phyloP scores from a whole-genome alignment of 2,888 invertebrate species.

The Mechanitis messenoides region DNA sequence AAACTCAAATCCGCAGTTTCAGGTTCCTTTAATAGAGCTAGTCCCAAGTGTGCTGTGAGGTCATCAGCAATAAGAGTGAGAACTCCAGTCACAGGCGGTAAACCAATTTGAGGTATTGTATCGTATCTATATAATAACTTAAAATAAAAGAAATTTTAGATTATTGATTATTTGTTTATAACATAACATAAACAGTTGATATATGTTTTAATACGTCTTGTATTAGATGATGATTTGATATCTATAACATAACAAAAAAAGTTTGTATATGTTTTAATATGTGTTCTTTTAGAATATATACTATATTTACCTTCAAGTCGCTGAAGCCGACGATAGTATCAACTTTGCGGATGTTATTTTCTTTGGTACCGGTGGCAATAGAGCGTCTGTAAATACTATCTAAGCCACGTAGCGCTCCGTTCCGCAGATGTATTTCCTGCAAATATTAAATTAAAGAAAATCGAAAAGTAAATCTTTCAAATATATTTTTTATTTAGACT shows the following conservation, averaged over 20 bases:
- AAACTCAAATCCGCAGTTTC: constrained; percentile 44
- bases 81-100: constrained; percentile 40
- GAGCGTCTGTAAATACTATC: constrained; percentile 54
- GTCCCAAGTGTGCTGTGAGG: constrained; percentile 42
- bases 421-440: constrained; percentile 29
- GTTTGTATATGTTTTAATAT: no score
- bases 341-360: constrained; percentile 35
- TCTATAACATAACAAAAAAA: no score
- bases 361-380: constrained; percentile 41
- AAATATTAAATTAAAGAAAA: constrained; percentile 1
- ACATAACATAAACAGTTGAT: neutral
- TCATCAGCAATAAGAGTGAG: constrained; percentile 49
- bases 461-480: no score
- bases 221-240: no score
- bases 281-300: no score
- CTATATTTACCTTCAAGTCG: constrained; percentile 47
- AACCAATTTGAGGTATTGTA: constrained; percentile 33
- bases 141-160: neutral
- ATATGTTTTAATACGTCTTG: no score
- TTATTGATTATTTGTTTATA: neutral
- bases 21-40: constrained; percentile 38
- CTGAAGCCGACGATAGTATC: constrained; percentile 53
- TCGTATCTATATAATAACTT: constrained; percentile 45
- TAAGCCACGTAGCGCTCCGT: constrained; percentile 49
- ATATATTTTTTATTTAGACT: no score